Base-by-base conservation (phyloP, 2,797 vertebrate genomes). In the Lemur catta region DNA sequence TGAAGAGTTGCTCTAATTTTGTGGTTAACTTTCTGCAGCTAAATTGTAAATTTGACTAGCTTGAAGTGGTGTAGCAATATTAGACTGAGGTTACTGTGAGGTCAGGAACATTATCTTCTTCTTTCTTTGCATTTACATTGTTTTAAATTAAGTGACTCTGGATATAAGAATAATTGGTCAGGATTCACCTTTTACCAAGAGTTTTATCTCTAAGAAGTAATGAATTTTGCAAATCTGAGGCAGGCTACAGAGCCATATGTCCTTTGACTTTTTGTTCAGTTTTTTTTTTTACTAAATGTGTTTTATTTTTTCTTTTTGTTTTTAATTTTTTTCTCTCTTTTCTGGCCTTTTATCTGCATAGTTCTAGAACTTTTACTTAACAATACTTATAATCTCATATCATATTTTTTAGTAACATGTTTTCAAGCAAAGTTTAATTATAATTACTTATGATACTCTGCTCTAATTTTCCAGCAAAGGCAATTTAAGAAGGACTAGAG, bases 381-480 rank as follows among this genome's bases (percentile, higher is more conserved):
- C 20, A 78, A 13, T 76, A 20, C 17, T 41, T 41, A 67, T 4
- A 48, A n/a, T 93, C 33, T 22, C 6, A 35, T 35, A 84, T 57
- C 41, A n/a, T 63, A 67, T 1, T 46, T 93, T 93, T 93, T 75
- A 80, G 84, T 85, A 96, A 41, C 72, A 74, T 57, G 38, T 88
- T 90, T 96, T 95, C 72, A 75, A 69, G 52, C 15, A 76, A 38
- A 82, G 26, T 75, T 94, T 97, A 87, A 61, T 81, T 92, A 94
- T 95, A 96, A 94, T 95, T 92, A 92, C 57, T 94, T 63, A 33
- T 75, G 79, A 57, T 74, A 26, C 26, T 46, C 17, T 59, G 69
- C 33, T 89, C 80, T 92, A 48, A 43, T 90, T 95, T 82, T 74
- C 35, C 59, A 43, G 33, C 50, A 67, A 84, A 90, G n/a, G 57